Conservation (phyloP, 2,797 vertebrate genomes). For the Tauraco hartlaubi region DNA sequence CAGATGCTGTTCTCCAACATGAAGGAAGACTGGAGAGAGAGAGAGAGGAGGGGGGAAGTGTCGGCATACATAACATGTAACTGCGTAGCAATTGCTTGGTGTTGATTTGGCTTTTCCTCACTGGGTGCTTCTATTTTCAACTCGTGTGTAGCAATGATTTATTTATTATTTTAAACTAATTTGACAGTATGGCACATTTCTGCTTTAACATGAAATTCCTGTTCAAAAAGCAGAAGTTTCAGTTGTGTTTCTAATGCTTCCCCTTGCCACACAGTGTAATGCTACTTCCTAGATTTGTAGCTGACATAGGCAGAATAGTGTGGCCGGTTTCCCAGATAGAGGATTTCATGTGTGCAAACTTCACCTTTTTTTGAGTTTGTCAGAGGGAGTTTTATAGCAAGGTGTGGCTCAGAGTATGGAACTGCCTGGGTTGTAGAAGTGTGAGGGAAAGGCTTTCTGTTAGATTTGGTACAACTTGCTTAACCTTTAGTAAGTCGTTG, state of each 20-base stretch:
- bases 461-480: not conserved
- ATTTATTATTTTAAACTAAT: not conserved
- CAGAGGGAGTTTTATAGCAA: not conserved
- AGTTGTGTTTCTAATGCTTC: not conserved
- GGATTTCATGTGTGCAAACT: not conserved
- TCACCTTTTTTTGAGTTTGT: not conserved
- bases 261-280: not conserved
- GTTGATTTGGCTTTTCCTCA: not conserved
- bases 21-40: not conserved
- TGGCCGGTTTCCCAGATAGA: fast-evolving
- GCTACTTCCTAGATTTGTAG: not conserved
- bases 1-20: not conserved
- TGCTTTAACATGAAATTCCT: not conserved
- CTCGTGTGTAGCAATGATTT: not conserved
- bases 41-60: fast-evolving
- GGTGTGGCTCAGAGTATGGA: not conserved
- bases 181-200: not conserved
- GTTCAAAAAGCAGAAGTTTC: not conserved
- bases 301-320: not conserved
- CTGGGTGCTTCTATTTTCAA: not conserved
- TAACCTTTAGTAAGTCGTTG: not conserved
- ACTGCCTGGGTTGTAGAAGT: not conserved
- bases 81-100: not conserved
- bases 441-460: not conserved
- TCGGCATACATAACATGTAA: fast-evolving